Evolutionary conservation across 2,888 invertebrate species (phyloP).

Genomic region (Tenthredo scrophulariae): DNA sequence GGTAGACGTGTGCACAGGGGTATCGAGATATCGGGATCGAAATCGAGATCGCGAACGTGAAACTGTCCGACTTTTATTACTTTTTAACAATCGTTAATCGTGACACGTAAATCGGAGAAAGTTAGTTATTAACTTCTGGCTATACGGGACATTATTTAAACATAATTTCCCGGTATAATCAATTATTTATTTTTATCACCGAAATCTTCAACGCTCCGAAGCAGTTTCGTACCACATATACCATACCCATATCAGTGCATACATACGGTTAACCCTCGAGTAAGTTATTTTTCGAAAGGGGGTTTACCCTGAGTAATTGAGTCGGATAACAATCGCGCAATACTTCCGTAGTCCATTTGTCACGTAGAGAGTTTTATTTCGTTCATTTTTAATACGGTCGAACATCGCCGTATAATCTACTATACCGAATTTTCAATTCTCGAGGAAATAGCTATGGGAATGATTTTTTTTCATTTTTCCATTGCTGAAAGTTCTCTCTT

Average conservation of each 20-base stretch:
- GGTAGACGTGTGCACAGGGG: background rate
- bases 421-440: background rate
- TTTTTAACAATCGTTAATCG: conserved; percentile 40
- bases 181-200: background rate
- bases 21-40: background rate
- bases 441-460: background rate
- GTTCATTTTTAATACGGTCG: background rate
- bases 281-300: background rate
- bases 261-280: background rate
- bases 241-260: background rate
- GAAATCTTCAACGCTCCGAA: background rate
- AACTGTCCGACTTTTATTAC: conserved; percentile 23
- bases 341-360: conserved; percentile 11
- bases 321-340: background rate
- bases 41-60: conserved; percentile 3
- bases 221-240: background rate
- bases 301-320: conserved; percentile 21
- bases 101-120: conserved; percentile 25
- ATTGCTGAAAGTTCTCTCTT: background rate
- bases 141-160: background rate
- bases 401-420: background rate
- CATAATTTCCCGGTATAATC: background rate
- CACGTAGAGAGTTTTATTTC: background rate
- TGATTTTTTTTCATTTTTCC: background rate
- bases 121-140: conserved; percentile 26